phyloP scores from a whole-genome alignment of 1,140 invertebrate species.

The Papilio glaucus region DNA sequence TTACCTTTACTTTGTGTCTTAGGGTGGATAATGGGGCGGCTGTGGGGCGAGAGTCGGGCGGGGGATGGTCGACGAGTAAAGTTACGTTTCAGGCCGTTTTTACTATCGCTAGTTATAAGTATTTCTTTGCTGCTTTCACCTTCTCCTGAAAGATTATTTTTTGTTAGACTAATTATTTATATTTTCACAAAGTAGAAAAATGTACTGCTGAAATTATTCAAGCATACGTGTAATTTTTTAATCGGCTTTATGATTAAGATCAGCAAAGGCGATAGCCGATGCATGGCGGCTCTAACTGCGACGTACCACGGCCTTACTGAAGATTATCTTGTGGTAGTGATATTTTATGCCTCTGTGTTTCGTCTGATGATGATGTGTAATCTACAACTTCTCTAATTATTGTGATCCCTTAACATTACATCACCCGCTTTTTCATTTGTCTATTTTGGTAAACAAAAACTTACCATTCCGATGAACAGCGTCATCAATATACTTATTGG shows the following conservation, averaged over 20 bases:
- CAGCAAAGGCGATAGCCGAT: too few species aligned
- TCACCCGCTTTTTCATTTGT: too few species aligned
- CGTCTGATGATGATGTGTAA: too few species aligned
- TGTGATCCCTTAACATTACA: background rate
- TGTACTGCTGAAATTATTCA: too few species aligned
- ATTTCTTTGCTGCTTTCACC: constrained; percentile 72
- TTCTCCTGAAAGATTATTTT: constrained; percentile 46
- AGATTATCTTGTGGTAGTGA: too few species aligned
- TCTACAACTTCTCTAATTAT: constrained; percentile 9
- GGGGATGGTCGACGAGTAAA: constrained; percentile 67
- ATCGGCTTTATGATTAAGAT: too few species aligned
- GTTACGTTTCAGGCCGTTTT: constrained; percentile 64
- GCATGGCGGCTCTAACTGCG: too few species aligned
- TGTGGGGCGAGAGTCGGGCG: constrained; percentile 66
- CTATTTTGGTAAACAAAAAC: background rate
- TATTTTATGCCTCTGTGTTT: too few species aligned
- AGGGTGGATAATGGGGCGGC: constrained; percentile 47
- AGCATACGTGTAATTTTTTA: too few species aligned
- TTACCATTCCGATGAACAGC: constrained; percentile 45
- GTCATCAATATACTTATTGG: constrained; percentile 33
- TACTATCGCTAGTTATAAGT: constrained; percentile 73
- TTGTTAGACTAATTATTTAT: background rate
- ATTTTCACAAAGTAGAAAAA: background rate
- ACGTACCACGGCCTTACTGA: too few species aligned
- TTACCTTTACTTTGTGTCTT: constrained; percentile 41